These are phyloP conservation scores for Pontoporia blainvillei DNA, from an alignment of 2,113 vertebrate genomes.

Conservation along the genomic window DNA sequence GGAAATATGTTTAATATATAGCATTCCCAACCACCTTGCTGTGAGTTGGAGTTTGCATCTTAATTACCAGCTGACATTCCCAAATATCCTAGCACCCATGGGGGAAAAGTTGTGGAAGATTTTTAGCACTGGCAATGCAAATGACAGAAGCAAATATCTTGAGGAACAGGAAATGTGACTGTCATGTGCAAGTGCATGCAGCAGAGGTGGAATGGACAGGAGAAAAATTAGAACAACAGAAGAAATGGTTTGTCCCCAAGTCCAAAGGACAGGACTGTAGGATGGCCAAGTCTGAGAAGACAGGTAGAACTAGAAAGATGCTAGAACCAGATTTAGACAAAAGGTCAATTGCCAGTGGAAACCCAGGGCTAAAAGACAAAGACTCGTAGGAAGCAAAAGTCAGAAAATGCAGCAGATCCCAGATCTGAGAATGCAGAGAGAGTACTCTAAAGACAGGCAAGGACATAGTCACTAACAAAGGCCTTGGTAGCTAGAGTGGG, in stretches of 20 bases:
- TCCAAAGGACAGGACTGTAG: not conserved
- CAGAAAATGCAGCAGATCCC: not conserved
- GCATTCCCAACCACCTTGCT: not conserved
- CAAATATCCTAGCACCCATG: not conserved
- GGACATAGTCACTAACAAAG: not conserved
- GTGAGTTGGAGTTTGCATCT: not conserved
- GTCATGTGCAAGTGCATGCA: not conserved
- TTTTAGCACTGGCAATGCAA: not conserved
- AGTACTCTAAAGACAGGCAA: not conserved
- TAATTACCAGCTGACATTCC: conserved; percentile 10
- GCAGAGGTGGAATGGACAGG: not conserved
- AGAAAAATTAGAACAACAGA: not conserved
- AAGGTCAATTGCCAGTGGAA: not conserved
- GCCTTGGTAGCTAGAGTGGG: not conserved
- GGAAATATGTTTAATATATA: not conserved
- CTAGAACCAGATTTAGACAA: not conserved
- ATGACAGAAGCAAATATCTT: not conserved
- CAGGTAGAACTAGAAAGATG: not conserved
- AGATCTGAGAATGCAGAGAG: not conserved
- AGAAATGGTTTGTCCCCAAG: not conserved
- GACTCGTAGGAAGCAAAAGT: not conserved
- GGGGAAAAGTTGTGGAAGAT: not conserved
- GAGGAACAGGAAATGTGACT: not conserved
- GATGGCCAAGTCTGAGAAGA: not conserved
- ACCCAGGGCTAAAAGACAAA: not conserved